phyloP scores from a whole-genome alignment of 1,140 invertebrate genomes.

The Rhopalosiphum maidis region DNA sequence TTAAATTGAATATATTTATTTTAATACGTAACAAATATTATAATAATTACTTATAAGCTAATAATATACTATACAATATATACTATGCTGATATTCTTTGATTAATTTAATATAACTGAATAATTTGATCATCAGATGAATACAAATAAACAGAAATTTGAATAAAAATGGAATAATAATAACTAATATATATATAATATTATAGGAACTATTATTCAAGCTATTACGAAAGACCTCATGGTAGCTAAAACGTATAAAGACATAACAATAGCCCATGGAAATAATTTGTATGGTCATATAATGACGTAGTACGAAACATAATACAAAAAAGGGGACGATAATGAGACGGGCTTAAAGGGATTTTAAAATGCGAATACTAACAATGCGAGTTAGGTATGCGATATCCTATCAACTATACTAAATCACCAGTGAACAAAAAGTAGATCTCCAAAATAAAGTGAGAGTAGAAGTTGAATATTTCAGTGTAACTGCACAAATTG shows the following conservation, averaged over 20 bases:
- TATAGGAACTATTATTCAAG: not conserved
- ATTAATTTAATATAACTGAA: not conserved
- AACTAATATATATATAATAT: not conserved
- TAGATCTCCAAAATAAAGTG: not conserved
- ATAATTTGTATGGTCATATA: not conserved
- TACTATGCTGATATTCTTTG: not conserved
- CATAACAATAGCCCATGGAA: not conserved
- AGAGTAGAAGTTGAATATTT: not conserved
- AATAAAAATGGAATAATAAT: not conserved
- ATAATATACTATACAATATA: not conserved
- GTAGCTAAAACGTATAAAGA: not conserved
- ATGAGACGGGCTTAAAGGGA: not conserved
- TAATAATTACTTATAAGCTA: not conserved
- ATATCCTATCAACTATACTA: constrained; percentile 10
- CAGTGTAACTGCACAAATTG: not conserved
- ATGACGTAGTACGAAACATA: constrained; percentile 24
- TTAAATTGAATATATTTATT: no score
- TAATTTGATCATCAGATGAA: not conserved
- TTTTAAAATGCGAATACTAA: constrained; percentile 22
- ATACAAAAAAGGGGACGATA: constrained; percentile 28
- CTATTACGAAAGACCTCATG: not conserved
- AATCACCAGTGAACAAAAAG: constrained; percentile 6
- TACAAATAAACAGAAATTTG: not conserved
- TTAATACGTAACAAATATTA: not conserved
- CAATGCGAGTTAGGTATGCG: not conserved